Evolutionary conservation across 1,140 invertebrate genomes (phyloP).

Genomic region (Apis dorsata): DNA sequence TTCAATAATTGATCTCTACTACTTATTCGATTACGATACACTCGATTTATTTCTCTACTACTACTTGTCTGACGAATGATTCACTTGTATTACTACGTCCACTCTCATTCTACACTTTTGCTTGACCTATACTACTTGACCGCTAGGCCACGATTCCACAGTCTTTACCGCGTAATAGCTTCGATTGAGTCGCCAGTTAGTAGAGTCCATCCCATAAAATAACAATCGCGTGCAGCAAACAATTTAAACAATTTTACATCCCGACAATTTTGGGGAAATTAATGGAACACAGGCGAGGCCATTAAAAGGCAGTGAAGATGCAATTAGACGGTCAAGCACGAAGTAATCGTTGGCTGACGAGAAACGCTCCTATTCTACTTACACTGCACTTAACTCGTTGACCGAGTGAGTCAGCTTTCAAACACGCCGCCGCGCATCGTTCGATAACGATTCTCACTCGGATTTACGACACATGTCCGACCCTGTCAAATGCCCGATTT

Average conservation of each 20-base stretch:
- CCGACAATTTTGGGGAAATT: neutral
- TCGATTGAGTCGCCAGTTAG: too few species aligned
- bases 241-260: neutral
- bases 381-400: slow-evolving; percentile 30
- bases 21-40: too few species aligned
- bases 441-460: neutral
- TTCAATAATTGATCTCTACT: too few species aligned
- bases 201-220: too few species aligned
- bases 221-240: neutral
- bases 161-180: too few species aligned
- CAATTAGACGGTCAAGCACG: slow-evolving; percentile 38
- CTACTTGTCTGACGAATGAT: too few species aligned
- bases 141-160: too few species aligned
- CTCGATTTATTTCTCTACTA: too few species aligned
- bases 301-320: slow-evolving; percentile 5
- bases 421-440: neutral
- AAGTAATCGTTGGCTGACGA: slow-evolving; percentile 35
- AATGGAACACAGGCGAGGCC: neutral
- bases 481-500: too few species aligned
- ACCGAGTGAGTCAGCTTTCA: slow-evolving; percentile 38
- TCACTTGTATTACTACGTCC: too few species aligned
- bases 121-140: too few species aligned
- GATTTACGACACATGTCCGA: neutral
- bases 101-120: too few species aligned
- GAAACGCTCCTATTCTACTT: slow-evolving; percentile 38